A percentile compares a stretch with the other conserved stretches of the same genome.
Conservation (phyloP, 2,888 invertebrate genomes). For the Lycia hirtaria region DNA sequence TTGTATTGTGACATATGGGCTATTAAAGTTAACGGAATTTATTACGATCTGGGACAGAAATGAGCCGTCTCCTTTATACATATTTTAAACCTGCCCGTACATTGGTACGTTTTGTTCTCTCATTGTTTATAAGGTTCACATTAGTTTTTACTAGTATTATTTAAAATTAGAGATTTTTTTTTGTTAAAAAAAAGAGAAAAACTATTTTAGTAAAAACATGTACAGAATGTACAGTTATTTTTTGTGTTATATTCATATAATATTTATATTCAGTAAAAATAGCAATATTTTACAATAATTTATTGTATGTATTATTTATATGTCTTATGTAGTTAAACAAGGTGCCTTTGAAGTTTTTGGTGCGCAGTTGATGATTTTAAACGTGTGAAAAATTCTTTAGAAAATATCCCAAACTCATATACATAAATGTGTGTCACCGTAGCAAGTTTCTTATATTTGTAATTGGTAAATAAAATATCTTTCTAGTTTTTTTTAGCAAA, state of each 20-base stretch:
- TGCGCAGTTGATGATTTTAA: constrained; percentile 46
- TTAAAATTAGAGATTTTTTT: too few relatives aligned
- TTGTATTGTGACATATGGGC: too few relatives aligned
- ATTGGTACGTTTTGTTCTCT: constrained; percentile 43
- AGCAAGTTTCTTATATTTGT: not conserved
- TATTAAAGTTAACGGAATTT: too few relatives aligned
- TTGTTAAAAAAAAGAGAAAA: too few relatives aligned
- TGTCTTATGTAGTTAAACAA: constrained; percentile 31
- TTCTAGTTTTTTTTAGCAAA: too few relatives aligned
- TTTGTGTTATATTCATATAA: too few relatives aligned
- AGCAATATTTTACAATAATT: constrained; percentile 36
- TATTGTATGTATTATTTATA: constrained; percentile 19
- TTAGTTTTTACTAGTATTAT: constrained; percentile 53
- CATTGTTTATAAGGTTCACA: constrained; percentile 58
- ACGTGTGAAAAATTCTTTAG: constrained; percentile 1
- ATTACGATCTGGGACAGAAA: not conserved
- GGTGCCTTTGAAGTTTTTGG: constrained; percentile 60
- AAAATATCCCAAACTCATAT: not conserved
- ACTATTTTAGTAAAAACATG: constrained; percentile 4
- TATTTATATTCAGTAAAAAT: constrained; percentile 21
- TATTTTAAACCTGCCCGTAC: constrained; percentile 9
- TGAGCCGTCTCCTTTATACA: not conserved
- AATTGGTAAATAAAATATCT: not conserved
- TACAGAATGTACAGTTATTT: constrained; percentile 18
- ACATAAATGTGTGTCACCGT: not conserved